Base-by-base conservation (phyloP, 2,797 vertebrate genomes). In the Pelochelys cantorii region DNA sequence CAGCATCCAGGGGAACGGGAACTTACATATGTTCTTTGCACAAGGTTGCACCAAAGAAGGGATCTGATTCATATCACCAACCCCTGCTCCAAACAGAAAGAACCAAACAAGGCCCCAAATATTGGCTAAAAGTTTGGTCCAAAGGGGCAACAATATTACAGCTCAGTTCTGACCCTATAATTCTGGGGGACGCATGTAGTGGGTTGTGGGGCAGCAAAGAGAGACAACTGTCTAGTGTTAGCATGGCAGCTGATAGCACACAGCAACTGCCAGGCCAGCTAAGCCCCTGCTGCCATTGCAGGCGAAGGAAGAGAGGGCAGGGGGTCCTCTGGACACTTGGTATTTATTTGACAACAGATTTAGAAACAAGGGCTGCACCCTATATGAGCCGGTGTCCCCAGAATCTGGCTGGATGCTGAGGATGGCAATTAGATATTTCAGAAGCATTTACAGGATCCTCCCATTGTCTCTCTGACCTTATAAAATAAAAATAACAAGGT, bases 401-500 rank as follows among this genome's bases (percentile, higher is more conserved):
- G 77, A 74, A 31, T 48, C 55, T 31, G 48, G 29, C 54, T 84
- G 81, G n/a, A 90, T 68, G 68, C 27, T 29, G 71, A 29, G 31
- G 57, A 55, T 42, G 77, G 79, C 18, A 82, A 82, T 42, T 52
- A 81, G 27, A 29, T 7, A 31, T 52, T 90, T 52, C 90, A 90
- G 4, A 34, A 55, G n/a, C 57, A 93, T 94, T 77, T 37, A 53
- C 29, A 23, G 34, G 78, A 80, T 90, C 92, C 95, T 78, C 93
- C 93, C 89, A 20, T 31, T 90, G 68, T 81, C 27, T 14, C 84
- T 90, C 97, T 98, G 97, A 97, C 97, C 98, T 98, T 93, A 98
- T 96, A 96, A 97, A 98, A 98, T 91, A 95, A 97, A 97, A 97
- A 97, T 97, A 97, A 98, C 97, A 96, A 97, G 97, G 96, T 95